Conservation (phyloP, 2,113 vertebrate genomes). For the Lates calcarifer region DNA sequence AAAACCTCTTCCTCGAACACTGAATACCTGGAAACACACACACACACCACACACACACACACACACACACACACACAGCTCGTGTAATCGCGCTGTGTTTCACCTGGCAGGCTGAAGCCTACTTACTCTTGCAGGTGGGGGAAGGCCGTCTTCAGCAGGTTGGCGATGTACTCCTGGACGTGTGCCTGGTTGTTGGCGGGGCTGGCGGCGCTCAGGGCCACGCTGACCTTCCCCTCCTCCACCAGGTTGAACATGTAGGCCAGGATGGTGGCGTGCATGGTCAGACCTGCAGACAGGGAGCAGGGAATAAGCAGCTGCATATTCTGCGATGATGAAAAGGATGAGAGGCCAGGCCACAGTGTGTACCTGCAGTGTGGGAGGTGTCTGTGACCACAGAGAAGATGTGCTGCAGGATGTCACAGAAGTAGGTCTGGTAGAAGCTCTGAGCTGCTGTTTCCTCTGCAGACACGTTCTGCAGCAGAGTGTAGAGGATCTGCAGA, state of each 20-base stretch:
- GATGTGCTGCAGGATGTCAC: conserved; percentile 95
- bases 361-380: conserved; percentile 93
- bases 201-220: conserved; percentile 88
- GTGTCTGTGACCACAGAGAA: conserved; percentile 97
- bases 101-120: neutral
- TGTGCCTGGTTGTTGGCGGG: conserved; percentile 93
- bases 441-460: conserved; percentile 96
- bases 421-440: conserved; percentile 97
- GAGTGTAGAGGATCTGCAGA: conserved; percentile 94
- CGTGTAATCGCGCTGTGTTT: neutral
- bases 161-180: conserved; percentile 96
- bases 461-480: conserved; percentile 94
- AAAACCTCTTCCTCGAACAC: neutral
- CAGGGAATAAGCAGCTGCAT: too few relatives aligned
- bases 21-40: neutral
- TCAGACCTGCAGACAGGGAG: conserved; percentile 86
- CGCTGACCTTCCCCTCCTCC: conserved; percentile 96
- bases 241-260: conserved; percentile 99
- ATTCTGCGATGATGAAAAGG: too few relatives aligned
- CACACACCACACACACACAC: too few relatives aligned
- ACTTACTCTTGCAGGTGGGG: conserved; percentile 97
- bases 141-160: conserved; percentile 96
- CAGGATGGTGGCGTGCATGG: conserved; percentile 97
- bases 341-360: too few relatives aligned
- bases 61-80: neutral